Evolutionary conservation across 2,888 invertebrate species (phyloP).

Genomic region (Periphyllus acericola): DNA sequence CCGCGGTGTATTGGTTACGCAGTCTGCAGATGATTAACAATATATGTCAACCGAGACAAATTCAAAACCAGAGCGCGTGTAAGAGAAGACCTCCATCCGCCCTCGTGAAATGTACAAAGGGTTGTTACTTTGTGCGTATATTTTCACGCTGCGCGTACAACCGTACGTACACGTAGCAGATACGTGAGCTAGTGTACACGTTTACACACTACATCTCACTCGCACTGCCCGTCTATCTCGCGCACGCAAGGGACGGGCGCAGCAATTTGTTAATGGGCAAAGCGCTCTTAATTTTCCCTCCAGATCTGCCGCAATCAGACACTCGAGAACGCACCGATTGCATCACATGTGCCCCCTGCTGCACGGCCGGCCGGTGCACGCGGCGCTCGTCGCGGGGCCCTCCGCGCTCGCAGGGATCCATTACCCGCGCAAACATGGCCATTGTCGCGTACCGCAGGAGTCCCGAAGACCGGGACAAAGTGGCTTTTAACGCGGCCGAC

Average conservation of each 20-base stretch:
- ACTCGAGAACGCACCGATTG: constrained; percentile 44
- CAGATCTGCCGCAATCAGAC: constrained; percentile 17
- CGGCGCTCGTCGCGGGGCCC: not conserved
- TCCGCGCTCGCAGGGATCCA: not conserved
- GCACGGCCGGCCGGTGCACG: not conserved
- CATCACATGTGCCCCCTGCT: not conserved
- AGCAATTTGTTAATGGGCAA: constrained; percentile 57
- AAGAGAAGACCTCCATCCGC: not conserved
- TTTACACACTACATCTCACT: not conserved
- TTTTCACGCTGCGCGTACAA: not conserved
- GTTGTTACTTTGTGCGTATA: constrained; percentile 24
- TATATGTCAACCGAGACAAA: constrained; percentile 51
- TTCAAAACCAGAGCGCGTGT: constrained; percentile 39
- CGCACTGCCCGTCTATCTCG: not conserved
- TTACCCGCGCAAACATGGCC: constrained; percentile 39
- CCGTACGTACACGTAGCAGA: not conserved
- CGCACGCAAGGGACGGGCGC: not conserved
- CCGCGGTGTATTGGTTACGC: not conserved
- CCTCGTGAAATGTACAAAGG: constrained; percentile 33
- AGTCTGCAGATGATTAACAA: constrained; percentile 50
- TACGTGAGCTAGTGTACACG: not conserved
- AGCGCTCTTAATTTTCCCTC: constrained; percentile 50
- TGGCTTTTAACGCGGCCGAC: not conserved
- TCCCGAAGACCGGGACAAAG: constrained; percentile 28
- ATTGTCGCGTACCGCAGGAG: not conserved